phyloP scores from a whole-genome alignment of 2,797 vertebrate genomes.

The Avahi laniger region DNA sequence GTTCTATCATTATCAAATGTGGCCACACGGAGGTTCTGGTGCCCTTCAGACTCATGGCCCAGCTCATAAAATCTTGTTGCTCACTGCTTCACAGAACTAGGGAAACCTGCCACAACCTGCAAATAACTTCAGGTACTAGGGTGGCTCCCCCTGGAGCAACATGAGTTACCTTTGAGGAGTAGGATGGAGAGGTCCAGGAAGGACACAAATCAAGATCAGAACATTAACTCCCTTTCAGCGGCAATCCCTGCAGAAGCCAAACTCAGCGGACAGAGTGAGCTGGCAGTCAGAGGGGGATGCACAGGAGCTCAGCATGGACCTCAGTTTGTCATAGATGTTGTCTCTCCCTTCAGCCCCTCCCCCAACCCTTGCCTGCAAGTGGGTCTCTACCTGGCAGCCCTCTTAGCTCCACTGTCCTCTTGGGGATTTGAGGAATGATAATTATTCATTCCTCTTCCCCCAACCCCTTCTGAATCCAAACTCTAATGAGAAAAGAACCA shows the following conservation, averaged over 20 bases:
- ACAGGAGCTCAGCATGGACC: background rate
- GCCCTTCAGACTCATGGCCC: background rate
- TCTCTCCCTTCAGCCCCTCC: no score
- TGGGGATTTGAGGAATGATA: background rate
- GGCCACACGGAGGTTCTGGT: background rate
- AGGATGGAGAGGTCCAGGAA: background rate
- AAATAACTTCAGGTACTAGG: background rate
- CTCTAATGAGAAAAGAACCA: background rate
- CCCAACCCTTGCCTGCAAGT: accelerated
- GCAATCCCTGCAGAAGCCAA: background rate
- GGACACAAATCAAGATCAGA: background rate
- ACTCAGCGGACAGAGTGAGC: background rate
- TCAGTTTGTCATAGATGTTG: background rate
- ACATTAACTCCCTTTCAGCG: background rate
- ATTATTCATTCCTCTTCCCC: background rate
- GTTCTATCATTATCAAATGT: background rate
- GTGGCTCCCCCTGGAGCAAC: background rate
- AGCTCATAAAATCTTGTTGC: background rate
- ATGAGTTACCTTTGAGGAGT: background rate
- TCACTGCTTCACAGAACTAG: background rate
- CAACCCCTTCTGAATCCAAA: background rate
- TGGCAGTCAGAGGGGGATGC: background rate
- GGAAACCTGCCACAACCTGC: background rate
- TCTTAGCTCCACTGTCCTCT: background rate
- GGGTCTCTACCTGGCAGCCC: background rate